Evolutionary conservation across 2,113 vertebrate species (phyloP).

Genomic region (Azemiops feae): DNA sequence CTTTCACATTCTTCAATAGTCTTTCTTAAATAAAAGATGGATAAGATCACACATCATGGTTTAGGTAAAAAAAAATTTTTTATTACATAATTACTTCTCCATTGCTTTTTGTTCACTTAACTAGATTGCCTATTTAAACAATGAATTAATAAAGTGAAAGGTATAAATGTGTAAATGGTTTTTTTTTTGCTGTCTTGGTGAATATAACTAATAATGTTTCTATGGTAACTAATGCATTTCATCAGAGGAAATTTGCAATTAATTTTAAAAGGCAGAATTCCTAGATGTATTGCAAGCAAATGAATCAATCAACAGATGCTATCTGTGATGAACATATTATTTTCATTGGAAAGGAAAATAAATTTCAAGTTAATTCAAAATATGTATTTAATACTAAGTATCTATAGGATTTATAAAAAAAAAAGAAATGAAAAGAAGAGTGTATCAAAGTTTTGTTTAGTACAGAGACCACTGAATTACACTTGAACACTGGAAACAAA

Average conservation of each 20-base stretch:
- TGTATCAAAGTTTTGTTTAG: neutral
- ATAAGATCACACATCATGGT: constrained; percentile 22
- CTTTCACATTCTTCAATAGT: neutral
- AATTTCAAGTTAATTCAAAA: neutral
- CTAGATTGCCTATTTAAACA: constrained; percentile 44
- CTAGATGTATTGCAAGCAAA: constrained; percentile 7
- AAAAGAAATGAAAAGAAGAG: neutral
- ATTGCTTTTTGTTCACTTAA: constrained; percentile 47
- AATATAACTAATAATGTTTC: constrained; percentile 52
- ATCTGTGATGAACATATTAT: neutral
- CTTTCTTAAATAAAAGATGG: neutral
- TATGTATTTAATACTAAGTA: neutral
- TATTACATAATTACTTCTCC: constrained; percentile 20
- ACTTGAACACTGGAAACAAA: neutral
- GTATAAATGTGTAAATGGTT: constrained; percentile 9
- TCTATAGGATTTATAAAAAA: neutral
- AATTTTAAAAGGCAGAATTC: constrained; percentile 52
- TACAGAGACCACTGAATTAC: neutral
- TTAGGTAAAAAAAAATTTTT: constrained; percentile 37
- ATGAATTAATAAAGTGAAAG: constrained; percentile 49
- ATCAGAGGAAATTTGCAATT: constrained; percentile 34
- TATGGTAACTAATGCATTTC: constrained; percentile 54
- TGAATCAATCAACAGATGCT: constrained; percentile 17
- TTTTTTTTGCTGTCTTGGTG: constrained; percentile 45
- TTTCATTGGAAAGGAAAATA: neutral